A percentile compares a stretch with the other conserved stretches of the same genome.
Evolutionary conservation across 1,140 invertebrate genomes (phyloP).

Genomic region (Drosophila orosa): DNA sequence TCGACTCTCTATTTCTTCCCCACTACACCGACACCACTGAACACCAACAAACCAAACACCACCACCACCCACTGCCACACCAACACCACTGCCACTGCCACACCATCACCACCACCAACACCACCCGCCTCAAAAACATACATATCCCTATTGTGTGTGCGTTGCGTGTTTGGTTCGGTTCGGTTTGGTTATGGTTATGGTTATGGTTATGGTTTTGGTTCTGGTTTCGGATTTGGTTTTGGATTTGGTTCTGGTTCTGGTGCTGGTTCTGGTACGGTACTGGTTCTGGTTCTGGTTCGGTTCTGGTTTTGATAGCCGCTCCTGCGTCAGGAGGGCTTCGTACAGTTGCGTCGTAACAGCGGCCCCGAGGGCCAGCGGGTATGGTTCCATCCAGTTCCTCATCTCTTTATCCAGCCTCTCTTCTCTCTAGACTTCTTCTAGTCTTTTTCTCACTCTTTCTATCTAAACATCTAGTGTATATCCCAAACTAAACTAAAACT

Average conservation of each 20-base stretch:
- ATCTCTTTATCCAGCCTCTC: conserved; percentile 66
- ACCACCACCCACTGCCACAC: conserved; percentile 28
- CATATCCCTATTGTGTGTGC: conserved; percentile 60
- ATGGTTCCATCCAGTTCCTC: conserved; percentile 70
- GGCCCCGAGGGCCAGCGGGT: conserved; percentile 83
- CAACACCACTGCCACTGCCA: conserved; percentile 30
- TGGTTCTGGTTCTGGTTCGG: conserved; percentile 51
- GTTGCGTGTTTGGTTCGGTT: conserved; percentile 74
- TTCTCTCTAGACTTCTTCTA: conserved; percentile 39
- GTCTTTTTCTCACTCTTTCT: conserved; percentile 25
- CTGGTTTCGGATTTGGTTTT: conserved; percentile 32
- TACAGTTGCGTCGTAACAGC: conserved; percentile 83
- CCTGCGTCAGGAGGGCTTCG: conserved; percentile 83
- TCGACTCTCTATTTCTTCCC: conserved; percentile 63
- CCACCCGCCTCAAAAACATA: conserved; percentile 47
- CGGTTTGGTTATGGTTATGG: conserved; percentile 41
- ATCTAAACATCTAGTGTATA: conserved; percentile 23
- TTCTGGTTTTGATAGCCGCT: conserved; percentile 75
- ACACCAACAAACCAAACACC: conserved; percentile 12
- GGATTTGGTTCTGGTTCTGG: conserved; percentile 53
- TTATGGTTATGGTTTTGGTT: conserved; percentile 54
- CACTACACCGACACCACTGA: conserved; percentile 39
- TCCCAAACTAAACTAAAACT: conserved; percentile 42
- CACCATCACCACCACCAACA: conserved; percentile 11
- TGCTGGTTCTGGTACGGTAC: conserved; percentile 40